Base-by-base conservation (phyloP, 2,888 invertebrate species). In the Phortica magna region DNA sequence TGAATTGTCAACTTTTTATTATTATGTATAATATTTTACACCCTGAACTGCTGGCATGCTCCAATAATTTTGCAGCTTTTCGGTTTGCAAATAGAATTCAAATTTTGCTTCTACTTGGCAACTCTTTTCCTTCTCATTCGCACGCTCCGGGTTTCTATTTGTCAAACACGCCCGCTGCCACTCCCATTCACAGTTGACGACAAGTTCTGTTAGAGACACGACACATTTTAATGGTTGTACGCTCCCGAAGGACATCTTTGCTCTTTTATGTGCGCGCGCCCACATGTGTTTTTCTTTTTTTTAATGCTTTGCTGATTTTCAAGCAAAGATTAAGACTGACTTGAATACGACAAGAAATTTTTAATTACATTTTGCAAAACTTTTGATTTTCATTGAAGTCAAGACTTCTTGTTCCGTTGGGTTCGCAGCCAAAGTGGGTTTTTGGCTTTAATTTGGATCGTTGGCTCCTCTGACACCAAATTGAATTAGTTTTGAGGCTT, bases 321-420 rank as follows among this genome's bases (percentile, higher is more conserved):
- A 64, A 39, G 64, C 64, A 64, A 22, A 64, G 64, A 64, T 64
- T 64, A 64, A 64, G 31, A 14, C 14, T 14, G 31, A 12, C 61
- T 61, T 10, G 19, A 64, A 64, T 12, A 6, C 19, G 39, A 64
- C 31, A 64, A 48, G 48, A 64, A 22, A 31, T 64, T 85, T 87
- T 85, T 85, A 85, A 85, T 85, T 85, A 87, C 85, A 85, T 85
- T 85, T 81, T 84, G 87, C 83, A 82, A 83, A 87, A 87, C 80
- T 85, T 85, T 55, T 19, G 64, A 64, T 64, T 64, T 64, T 48
- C 48, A 14, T 48, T 48, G 48, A 48, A 12, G 48, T 48, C 48
- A 53, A 53, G n/a, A 14, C 53, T 53, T 53, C 53, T 53, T 53
- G 53, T 53, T 53, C 31, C 31, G 53, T 53, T 53, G 53, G 12